Base-by-base conservation (phyloP, 2,888 invertebrate genomes). In the Eupsilia transversa region DNA sequence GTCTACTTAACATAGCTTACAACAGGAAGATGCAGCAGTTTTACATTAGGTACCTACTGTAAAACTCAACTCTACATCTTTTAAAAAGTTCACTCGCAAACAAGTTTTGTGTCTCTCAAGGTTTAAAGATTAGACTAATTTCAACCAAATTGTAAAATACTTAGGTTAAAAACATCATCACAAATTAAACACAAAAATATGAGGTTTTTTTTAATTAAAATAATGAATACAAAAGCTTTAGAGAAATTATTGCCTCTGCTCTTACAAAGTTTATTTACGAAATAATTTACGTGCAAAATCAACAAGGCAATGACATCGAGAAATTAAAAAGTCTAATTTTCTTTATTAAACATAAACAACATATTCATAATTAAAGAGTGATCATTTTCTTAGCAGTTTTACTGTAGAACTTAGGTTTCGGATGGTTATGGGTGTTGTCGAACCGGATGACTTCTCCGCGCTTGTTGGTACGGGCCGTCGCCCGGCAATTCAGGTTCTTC, bases 381-480 rank as follows among this genome's bases (percentile, higher is more conserved):
- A 94, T 86, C 86, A 90, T 92, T 79, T 92, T 92, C 63, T 93
- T 91, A 0, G 91, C 92, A 3, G 92, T 93, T 86, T 92, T 93
- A 74, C 92, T 87, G 77, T 92, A 93, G 79, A 94, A 93, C 35
- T 89, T 90, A 1, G 94, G 94, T 81, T 93, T 94, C 1, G 91
- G 91, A 77, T 96, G 95, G 73, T 91, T 94, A 80, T 95, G 95
- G 7, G 79, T 78, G 69, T 92, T 91, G n/a, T 87, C 78, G 72
- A 88, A 89, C 12, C 82, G 77, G 61, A 92, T 85, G 6, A 95
- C 93, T 70, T 94, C 93, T 20, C 94, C 93, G 1, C 82, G 85
- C 64, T 89, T 89, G 89, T 94, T 93, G 59, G 95, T 95, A 66
- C 93, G 91, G 23, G 94, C 95, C n/a, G 86, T 87, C 17, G 95